These are phyloP conservation scores for Aporophyla lueneburgensis DNA, from an alignment of 2,888 invertebrate genomes.

Conservation along the genomic window DNA sequence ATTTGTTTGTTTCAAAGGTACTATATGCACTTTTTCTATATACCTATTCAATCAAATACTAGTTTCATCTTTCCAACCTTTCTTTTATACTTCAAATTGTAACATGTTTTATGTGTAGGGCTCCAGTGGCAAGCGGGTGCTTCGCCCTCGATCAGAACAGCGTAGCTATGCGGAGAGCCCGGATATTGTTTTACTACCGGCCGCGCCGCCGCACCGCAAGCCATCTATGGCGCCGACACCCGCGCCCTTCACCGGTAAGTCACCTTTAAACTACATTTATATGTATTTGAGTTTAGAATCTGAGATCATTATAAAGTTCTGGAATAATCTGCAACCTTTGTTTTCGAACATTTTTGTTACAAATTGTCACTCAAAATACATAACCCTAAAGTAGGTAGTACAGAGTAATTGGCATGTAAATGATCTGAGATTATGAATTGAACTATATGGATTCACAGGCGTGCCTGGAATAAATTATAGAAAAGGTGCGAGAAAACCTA, in stretches of 20 bases:
- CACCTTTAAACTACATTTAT: neutral
- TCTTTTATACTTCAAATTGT: neutral
- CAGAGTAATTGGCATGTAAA: neutral
- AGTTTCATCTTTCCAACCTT: neutral
- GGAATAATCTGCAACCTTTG: neutral
- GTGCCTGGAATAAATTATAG: neutral
- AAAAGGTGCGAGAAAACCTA: slow-evolving; percentile 3
- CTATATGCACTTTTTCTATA: slow-evolving; percentile 21
- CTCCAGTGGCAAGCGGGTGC: slow-evolving; percentile 92
- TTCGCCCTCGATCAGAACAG: slow-evolving; percentile 95
- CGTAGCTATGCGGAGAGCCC: slow-evolving; percentile 97
- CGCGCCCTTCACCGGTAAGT: slow-evolving; percentile 82
- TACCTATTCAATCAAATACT: neutral
- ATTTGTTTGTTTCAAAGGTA: slow-evolving; percentile 13
- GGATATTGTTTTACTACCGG: slow-evolving; percentile 92
- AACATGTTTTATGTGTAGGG: slow-evolving; percentile 73
- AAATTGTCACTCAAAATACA: neutral
- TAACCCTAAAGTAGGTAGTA: neutral
- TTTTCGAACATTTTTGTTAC: neutral
- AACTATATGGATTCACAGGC: slow-evolving; percentile 5
- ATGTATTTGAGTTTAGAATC: neutral
- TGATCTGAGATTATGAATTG: neutral
- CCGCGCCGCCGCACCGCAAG: slow-evolving; percentile 89
- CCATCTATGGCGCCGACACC: slow-evolving; percentile 73
- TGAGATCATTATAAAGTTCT: neutral